Percentiles rank a stretch among this genome's conserved stretches.
Evolutionary conservation across 2,888 invertebrate genomes (phyloP).

Genomic region (Hydriomena furcata): DNA sequence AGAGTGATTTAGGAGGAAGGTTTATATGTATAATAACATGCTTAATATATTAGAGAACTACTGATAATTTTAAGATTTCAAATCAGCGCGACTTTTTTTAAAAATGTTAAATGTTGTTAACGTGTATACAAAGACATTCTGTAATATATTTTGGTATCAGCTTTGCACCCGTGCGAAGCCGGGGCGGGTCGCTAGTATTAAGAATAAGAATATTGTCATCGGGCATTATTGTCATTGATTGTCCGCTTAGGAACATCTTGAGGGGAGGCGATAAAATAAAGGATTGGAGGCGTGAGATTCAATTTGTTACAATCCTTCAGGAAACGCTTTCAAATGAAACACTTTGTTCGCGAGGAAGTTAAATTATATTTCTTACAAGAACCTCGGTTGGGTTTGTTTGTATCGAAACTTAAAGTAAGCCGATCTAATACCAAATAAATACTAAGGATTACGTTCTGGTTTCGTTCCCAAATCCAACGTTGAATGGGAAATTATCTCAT

Average conservation of each 20-base stretch:
- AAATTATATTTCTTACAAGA: constrained; percentile 75
- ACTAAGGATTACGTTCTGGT: constrained; percentile 40
- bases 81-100: too few relatives aligned
- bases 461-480: constrained; percentile 20
- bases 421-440: constrained; percentile 56
- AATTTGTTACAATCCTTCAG: constrained; percentile 76
- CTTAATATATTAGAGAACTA: too few relatives aligned
- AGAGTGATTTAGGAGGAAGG: too few relatives aligned
- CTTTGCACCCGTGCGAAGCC: too few relatives aligned
- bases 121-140: too few relatives aligned
- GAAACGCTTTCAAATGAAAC: constrained; percentile 74
- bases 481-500: constrained; percentile 15
- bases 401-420: constrained; percentile 58
- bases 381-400: constrained; percentile 59
- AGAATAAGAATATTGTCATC: too few relatives aligned
- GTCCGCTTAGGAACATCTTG: constrained; percentile 38
- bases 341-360: constrained; percentile 71
- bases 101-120: too few relatives aligned
- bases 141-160: too few relatives aligned
- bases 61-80: too few relatives aligned
- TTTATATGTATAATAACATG: too few relatives aligned
- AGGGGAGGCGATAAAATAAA: constrained; percentile 71
- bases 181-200: too few relatives aligned
- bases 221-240: too few relatives aligned
- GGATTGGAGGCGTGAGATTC: constrained; percentile 76